Evolutionary conservation across 2,113 vertebrate species (phyloP).

Genomic region (Limnothrissa miodon): DNA sequence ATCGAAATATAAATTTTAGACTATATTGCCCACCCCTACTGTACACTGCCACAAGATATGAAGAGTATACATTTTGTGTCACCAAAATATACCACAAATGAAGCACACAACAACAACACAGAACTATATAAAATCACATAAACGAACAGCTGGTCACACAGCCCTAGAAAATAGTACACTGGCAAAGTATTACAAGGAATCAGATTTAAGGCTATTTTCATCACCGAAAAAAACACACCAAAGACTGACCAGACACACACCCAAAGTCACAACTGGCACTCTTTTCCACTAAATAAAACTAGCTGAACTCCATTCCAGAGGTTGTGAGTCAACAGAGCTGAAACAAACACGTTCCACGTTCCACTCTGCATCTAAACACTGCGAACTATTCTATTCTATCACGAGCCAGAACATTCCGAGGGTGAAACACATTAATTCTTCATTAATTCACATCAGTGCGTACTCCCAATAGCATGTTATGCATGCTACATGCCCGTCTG

Average conservation of each 20-base stretch:
- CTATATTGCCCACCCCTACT: no score
- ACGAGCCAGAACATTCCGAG: not conserved
- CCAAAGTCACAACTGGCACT: not conserved
- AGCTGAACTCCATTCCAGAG: not conserved
- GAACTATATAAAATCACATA: no score
- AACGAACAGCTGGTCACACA: no score
- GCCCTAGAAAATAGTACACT: no score
- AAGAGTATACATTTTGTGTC: not conserved
- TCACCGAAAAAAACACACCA: no score
- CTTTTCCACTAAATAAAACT: not conserved
- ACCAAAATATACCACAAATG: no score
- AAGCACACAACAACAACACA: no score
- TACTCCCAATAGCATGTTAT: not conserved
- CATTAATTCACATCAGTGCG: not conserved
- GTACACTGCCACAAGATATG: not conserved
- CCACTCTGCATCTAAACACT: not conserved
- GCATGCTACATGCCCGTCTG: not conserved
- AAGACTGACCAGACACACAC: not conserved
- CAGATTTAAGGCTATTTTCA: no score
- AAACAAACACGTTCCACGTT: not conserved
- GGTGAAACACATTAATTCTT: no score
- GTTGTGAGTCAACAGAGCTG: not conserved
- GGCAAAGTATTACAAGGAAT: no score
- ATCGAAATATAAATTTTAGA: no score
- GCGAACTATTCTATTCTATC: not conserved